Percentiles rank a stretch among this genome's conserved stretches.
phyloP scores from a whole-genome alignment of 2,113 vertebrate species.

The pig (Sus scrofa) region T2T-Sscrofa CM000822.6:29372501-29373000 shows the following conservation, averaged over 20 bases:
- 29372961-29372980: neutral
- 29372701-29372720: neutral
- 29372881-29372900: neutral
- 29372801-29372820: neutral
- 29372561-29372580: neutral
- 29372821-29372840: accelerated
- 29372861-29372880: neutral
- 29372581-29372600: neutral
- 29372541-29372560: neutral
- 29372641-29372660: neutral
- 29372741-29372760: neutral
- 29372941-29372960: neutral
- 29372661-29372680: neutral
- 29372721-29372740: neutral
- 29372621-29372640: neutral
- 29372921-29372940: neutral
- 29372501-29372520: neutral
- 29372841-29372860: accelerated
- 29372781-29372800: neutral
- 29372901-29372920: neutral
- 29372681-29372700: neutral
- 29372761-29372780: neutral
- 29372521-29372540: neutral
- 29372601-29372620: neutral
- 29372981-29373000: neutral